Percentiles rank a stretch among this genome's conserved stretches.
phyloP scores from a whole-genome alignment of 2,888 invertebrate genomes.

The Malthinus seriepunctatus region DNA sequence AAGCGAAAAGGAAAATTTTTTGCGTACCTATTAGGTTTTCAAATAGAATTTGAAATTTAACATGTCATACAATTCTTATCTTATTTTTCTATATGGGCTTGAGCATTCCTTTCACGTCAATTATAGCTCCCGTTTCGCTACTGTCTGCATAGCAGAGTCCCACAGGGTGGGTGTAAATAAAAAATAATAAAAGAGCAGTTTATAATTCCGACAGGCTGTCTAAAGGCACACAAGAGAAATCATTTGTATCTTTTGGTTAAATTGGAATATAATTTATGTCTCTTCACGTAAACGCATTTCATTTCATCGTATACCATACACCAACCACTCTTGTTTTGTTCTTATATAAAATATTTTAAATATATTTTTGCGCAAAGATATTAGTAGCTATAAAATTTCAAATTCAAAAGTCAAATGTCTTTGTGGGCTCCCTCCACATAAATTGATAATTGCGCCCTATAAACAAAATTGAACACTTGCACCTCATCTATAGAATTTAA shows the following conservation, averaged over 20 bases:
- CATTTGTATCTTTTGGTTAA: conserved; percentile 31
- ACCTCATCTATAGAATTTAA: too few species aligned
- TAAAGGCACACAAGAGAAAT: conserved; percentile 36
- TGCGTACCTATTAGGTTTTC: conserved; percentile 11
- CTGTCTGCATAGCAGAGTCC: conserved; percentile 20
- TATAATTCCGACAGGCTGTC: conserved; percentile 35
- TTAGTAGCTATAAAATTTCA: too few species aligned
- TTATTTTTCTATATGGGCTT: conserved; percentile 20
- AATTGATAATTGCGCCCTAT: too few species aligned
- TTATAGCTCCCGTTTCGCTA: conserved; percentile 16
- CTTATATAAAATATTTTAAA: neutral
- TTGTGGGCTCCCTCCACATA: too few species aligned
- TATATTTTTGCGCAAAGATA: neutral
- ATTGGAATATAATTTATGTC: conserved; percentile 30
- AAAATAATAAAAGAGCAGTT: conserved; percentile 33
- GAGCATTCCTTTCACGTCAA: conserved; percentile 22
- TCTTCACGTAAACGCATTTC: conserved; percentile 30
- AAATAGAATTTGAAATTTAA: conserved; percentile 20
- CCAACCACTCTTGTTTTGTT: neutral
- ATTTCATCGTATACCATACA: conserved; percentile 8
- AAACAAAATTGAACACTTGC: too few species aligned
- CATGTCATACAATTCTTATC: conserved; percentile 24
- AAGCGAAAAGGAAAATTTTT: conserved; percentile 5
- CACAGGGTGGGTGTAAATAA: conserved; percentile 24
- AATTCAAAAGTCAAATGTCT: too few species aligned